These are phyloP conservation scores for Raphicerus campestris DNA, from an alignment of 2,113 vertebrate genomes.

Conservation along the genomic window DNA sequence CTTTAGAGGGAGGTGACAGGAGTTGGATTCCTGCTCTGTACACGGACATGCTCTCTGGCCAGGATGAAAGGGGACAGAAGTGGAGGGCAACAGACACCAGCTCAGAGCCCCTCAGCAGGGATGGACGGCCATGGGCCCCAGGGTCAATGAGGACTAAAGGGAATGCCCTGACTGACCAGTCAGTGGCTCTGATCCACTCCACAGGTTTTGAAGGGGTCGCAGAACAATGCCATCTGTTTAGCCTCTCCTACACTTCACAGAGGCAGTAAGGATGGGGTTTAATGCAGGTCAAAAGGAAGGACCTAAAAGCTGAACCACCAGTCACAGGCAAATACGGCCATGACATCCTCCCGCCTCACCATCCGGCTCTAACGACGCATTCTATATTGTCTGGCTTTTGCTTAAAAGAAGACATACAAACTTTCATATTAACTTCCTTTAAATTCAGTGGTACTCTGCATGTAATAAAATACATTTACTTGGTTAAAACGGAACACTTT, in stretches of 20 bases:
- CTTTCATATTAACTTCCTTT: background rate
- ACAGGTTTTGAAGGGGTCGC: background rate
- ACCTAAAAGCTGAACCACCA: background rate
- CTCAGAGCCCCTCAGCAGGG: background rate
- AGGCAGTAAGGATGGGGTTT: background rate
- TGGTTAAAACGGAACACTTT: background rate
- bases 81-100: accelerated
- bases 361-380: background rate
- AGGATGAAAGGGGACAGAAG: background rate
- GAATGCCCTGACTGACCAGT: background rate
- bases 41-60: background rate
- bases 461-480: background rate
- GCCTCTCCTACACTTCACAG: background rate
- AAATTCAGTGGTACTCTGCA: background rate
- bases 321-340: background rate
- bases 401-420: background rate
- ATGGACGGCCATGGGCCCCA: background rate
- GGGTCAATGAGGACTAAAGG: background rate
- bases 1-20: background rate
- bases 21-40: background rate
- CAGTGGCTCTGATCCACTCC: background rate
- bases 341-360: background rate
- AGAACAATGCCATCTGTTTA: background rate
- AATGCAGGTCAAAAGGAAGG: background rate
- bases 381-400: background rate